Percentiles rank a stretch among this genome's conserved stretches.
These are phyloP conservation scores for Neelides sp. DNA, from an alignment of 1,140 invertebrate species.

Conservation along the genomic window DNA sequence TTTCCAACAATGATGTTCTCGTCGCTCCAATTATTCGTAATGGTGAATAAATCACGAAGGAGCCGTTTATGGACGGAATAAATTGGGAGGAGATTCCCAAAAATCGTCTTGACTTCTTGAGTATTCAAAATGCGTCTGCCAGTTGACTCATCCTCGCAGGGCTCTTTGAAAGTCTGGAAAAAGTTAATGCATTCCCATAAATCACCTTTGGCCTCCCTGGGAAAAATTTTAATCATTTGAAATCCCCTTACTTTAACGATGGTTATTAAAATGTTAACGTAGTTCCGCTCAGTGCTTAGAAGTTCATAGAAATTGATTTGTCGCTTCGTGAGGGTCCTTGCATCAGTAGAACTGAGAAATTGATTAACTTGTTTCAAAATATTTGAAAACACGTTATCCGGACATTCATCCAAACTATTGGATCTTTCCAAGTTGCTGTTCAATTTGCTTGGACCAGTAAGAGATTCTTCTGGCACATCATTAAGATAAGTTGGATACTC, in stretches of 20 bases:
- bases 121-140: conserved; percentile 67
- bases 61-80: conserved; percentile 80
- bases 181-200: conserved; percentile 18
- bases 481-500: conserved; percentile 11
- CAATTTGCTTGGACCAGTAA: conserved; percentile 15
- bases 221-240: not conserved
- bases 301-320: conserved; percentile 86
- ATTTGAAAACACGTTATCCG: conserved; percentile 20
- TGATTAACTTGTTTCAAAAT: conserved; percentile 20
- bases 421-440: too few relatives aligned
- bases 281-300: conserved; percentile 91
- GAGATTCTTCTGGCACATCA: conserved; percentile 11
- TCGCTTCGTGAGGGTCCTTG: conserved; percentile 52
- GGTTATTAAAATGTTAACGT: conserved; percentile 84
- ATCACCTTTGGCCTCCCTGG: too few relatives aligned
- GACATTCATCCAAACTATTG: conserved; percentile 19
- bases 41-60: conserved; percentile 58
- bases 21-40: conserved; percentile 63
- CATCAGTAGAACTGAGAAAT: conserved; percentile 13
- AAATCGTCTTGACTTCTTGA: conserved; percentile 88
- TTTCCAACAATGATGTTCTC: conserved; percentile 73
- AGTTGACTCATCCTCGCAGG: conserved; percentile 62
- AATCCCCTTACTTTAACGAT: conserved; percentile 60
- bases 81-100: conserved; percentile 88
- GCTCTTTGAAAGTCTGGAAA: conserved; percentile 78